These are phyloP conservation scores for Drosophila pseudoananassae DNA, from an alignment of 1,140 invertebrate genomes.

Conservation along the genomic window DNA sequence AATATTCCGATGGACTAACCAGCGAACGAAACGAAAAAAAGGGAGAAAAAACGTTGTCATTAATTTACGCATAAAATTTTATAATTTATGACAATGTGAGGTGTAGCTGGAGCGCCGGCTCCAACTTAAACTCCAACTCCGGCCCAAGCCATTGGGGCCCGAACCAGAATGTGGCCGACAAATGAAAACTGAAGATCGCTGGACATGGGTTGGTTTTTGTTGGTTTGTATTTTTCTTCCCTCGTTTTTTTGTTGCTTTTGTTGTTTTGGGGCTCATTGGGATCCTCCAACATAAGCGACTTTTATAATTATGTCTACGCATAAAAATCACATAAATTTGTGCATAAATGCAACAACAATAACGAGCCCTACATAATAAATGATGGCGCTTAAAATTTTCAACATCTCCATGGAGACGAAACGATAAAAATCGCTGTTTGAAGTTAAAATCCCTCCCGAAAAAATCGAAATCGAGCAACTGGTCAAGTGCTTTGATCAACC, in stretches of 20 bases:
- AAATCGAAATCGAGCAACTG: slow-evolving; percentile 28
- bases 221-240: slow-evolving; percentile 7
- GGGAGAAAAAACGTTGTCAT: slow-evolving; percentile 62
- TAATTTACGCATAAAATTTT: slow-evolving; percentile 84
- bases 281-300: slow-evolving; percentile 47
- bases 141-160: slow-evolving; percentile 8
- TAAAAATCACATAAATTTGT: slow-evolving; percentile 84
- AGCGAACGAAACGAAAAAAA: slow-evolving; percentile 33
- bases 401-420: slow-evolving; percentile 76
- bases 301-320: slow-evolving; percentile 84
- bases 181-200: slow-evolving; percentile 53
- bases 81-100: slow-evolving; percentile 83
- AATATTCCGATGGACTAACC: slow-evolving; percentile 40
- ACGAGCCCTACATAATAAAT: slow-evolving; percentile 76
- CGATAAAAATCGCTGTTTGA: slow-evolving; percentile 70
- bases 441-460: slow-evolving; percentile 39
- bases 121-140: slow-evolving; percentile 36
- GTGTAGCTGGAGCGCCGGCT: slow-evolving; percentile 80
- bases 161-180: slow-evolving; percentile 42
- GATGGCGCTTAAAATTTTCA: slow-evolving; percentile 83
- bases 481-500: slow-evolving; percentile 60
- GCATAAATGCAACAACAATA: slow-evolving; percentile 77
- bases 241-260: not conserved
- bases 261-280: slow-evolving; percentile 26
- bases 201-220: slow-evolving; percentile 20